These are phyloP conservation scores for Brachypalpus laphriformis DNA, from an alignment of 2,888 invertebrate species.

Conservation along the genomic window DNA sequence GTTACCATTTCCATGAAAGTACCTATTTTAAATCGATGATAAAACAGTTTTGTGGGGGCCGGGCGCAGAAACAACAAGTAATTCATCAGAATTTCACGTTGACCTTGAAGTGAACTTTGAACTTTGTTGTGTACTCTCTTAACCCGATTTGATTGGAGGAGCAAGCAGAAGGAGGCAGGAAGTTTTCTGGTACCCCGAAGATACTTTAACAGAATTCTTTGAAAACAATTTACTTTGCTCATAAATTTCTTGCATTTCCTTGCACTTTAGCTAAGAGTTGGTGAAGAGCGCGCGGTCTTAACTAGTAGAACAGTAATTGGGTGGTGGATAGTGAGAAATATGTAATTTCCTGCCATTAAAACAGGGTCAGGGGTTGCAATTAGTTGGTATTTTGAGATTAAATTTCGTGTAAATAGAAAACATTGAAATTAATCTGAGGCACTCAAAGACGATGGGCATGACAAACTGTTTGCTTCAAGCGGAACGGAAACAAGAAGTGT, in stretches of 20 bases:
- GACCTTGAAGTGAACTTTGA: slow-evolving; percentile 10
- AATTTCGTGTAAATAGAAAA: slow-evolving; percentile 22
- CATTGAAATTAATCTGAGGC: slow-evolving; percentile 13
- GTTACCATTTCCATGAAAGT: background rate
- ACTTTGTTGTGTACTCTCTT: slow-evolving; percentile 20
- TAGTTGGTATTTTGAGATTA: slow-evolving; percentile 43
- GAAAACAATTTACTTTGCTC: slow-evolving; percentile 41
- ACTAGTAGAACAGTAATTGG: slow-evolving; percentile 3
- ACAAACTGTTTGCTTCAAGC: background rate
- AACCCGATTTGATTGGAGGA: slow-evolving; percentile 10
- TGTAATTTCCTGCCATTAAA: slow-evolving; percentile 31
- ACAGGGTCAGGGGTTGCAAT: slow-evolving; percentile 18
- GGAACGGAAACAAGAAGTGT: background rate
- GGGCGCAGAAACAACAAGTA: background rate
- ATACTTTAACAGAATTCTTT: slow-evolving; percentile 24
- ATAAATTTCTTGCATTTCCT: slow-evolving; percentile 45
- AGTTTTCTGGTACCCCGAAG: slow-evolving; percentile 11
- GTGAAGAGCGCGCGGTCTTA: background rate
- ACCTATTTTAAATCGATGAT: background rate
- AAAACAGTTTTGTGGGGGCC: background rate
- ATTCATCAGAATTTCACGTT: slow-evolving; percentile 2
- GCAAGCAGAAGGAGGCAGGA: background rate
- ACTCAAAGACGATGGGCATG: background rate
- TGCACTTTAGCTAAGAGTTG: slow-evolving; percentile 12
- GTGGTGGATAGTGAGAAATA: slow-evolving; percentile 9